These are phyloP conservation scores for Cataglyphis altisquamis DNA, from an alignment of 2,888 invertebrate species.

Conservation along the genomic window DNA sequence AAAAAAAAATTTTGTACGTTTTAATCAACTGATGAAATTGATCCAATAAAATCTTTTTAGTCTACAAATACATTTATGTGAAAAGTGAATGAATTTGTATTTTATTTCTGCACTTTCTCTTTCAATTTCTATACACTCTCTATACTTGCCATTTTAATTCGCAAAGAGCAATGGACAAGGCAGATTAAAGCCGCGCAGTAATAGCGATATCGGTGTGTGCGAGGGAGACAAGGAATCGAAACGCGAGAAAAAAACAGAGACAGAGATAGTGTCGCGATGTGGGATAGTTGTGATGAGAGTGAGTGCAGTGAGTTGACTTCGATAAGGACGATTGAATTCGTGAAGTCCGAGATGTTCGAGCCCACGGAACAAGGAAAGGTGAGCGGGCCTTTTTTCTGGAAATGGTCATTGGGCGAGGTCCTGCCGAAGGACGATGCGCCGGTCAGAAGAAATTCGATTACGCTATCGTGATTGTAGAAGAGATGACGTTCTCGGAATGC, in stretches of 20 bases:
- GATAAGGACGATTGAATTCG: constrained; percentile 28
- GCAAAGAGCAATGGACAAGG: background rate
- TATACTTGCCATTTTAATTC: constrained; percentile 1
- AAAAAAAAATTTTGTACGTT: background rate
- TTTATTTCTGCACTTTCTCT: background rate
- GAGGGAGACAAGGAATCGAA: constrained; percentile 16
- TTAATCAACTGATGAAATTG: background rate
- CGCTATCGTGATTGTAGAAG: constrained; percentile 27
- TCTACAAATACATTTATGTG: background rate
- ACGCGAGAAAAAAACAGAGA: constrained; percentile 38
- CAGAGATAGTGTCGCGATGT: constrained; percentile 53
- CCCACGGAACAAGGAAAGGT: constrained; percentile 84
- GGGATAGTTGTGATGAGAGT: constrained; percentile 52
- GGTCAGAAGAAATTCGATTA: background rate
- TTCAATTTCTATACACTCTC: background rate
- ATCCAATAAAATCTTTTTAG: background rate
- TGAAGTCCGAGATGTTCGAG: constrained; percentile 80
- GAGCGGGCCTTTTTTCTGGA: constrained; percentile 44
- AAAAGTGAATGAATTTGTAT: background rate
- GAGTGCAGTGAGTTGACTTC: constrained; percentile 42
- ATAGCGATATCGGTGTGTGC: constrained; percentile 4
- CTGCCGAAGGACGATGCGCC: background rate
- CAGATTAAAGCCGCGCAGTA: constrained; percentile 24
- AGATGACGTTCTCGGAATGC: constrained; percentile 57
- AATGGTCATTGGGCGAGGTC: background rate